Evolutionary conservation across 2,113 vertebrate species (phyloP), one percentile per base, ranked within the genome.

Genomic region (Percina caprodes): DNA sequence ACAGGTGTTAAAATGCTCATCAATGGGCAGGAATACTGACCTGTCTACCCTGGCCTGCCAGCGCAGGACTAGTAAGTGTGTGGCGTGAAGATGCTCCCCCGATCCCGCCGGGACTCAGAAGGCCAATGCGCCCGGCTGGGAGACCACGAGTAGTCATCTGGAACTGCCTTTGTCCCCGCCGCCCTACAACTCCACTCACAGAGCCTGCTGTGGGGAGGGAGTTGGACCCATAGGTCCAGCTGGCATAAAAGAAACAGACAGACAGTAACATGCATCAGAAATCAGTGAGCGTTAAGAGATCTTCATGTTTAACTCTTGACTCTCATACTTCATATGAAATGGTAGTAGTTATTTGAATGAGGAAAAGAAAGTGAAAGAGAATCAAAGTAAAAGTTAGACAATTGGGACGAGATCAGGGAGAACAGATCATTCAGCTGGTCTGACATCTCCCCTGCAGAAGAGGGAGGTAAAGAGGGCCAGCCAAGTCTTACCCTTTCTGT

Each of bases 171-270:
- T 96, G 96, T 49, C 96, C 97, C 80, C 97, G 91, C 8, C 97
- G 95, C 46, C 93, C 95, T 79, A 97, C 94, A 52, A 95, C 96
- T 86, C 95, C 96, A 84, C 96, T 96, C 97, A 98, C 96, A 97
- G 97, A 98, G 82, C 97, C 97, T 92, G 97, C 97, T 98, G 97
- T 97, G 96, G 97, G 97, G 92, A 98, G 96, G 39, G 97, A 98
- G 94, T 97, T 98, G 80, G 97, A 97, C 86, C 97, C 97, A 66
- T 97, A 98, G 15, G 96, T 95, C 97, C 97, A 97, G 90, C 97
- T 98, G 87, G 58, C 80, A 77, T 49, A 35, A 75, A 52, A 67
- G 19, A 75, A 26, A 35, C 2, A 56, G 62, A 54, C 0, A 54
- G 18, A 26, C 30, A 62, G 7, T 1, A 55, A 26, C 26, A 70